Evolutionary conservation across 2,888 invertebrate species (phyloP).

Genomic region (Drosophila mayaguana): DNA sequence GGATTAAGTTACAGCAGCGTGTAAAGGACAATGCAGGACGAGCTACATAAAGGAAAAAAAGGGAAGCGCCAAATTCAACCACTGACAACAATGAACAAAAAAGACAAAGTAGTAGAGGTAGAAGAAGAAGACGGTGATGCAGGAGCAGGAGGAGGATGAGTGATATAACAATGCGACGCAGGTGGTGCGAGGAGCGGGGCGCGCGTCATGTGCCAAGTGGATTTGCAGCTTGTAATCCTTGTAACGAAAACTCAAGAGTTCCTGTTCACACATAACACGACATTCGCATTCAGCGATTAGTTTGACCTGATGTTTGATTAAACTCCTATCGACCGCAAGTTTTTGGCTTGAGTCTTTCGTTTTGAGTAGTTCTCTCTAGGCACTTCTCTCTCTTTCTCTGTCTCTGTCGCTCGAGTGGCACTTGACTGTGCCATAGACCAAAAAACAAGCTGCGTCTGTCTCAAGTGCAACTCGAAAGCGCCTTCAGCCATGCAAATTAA

Average conservation of each 20-base stretch:
- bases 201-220: constrained; percentile 75
- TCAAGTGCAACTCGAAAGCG: constrained; percentile 58
- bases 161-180: constrained; percentile 35
- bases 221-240: constrained; percentile 73
- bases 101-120: constrained; percentile 17
- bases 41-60: constrained; percentile 12
- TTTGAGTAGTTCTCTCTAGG: not conserved
- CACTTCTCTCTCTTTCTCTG: not conserved
- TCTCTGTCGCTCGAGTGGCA: constrained; percentile 13
- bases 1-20: constrained; percentile 74
- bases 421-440: constrained; percentile 44
- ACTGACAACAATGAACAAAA: constrained; percentile 51
- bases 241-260: constrained; percentile 52
- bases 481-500: constrained; percentile 62
- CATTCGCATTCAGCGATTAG: constrained; percentile 59
- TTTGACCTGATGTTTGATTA: constrained; percentile 53
- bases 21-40: constrained; percentile 64
- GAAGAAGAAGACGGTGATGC: constrained; percentile 16
- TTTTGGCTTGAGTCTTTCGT: constrained; percentile 65
- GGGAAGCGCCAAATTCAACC: constrained; percentile 57
- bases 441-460: constrained; percentile 55
- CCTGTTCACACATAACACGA: constrained; percentile 51
- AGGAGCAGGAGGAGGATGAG: constrained; percentile 8
- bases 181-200: constrained; percentile 16
- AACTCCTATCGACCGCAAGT: constrained; percentile 47